These are phyloP conservation scores for Sacculina carcini DNA, from an alignment of 2,888 invertebrate species.

Conservation along the genomic window DNA sequence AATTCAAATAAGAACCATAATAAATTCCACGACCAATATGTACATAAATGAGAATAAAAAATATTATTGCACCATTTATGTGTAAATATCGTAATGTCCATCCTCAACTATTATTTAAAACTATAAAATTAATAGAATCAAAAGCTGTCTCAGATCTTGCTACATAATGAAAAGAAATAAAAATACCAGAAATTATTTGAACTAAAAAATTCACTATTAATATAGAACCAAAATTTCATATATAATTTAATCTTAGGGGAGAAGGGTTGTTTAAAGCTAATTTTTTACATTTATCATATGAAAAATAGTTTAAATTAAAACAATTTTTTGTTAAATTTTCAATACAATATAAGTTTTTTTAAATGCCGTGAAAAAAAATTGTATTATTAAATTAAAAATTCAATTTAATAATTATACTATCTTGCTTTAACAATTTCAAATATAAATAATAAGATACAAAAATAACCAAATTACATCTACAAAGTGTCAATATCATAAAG, in stretches of 20 bases:
- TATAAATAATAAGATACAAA: too few species aligned
- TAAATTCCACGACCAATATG: conserved; percentile 31
- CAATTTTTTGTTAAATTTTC: too few species aligned
- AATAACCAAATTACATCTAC: too few species aligned
- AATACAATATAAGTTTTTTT: too few species aligned
- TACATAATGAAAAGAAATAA: conserved; percentile 40
- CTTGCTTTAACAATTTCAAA: too few species aligned
- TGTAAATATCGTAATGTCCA: conserved; percentile 38
- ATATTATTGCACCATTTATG: conserved; percentile 42
- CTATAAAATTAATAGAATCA: conserved; percentile 37
- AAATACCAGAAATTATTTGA: conserved; percentile 39
- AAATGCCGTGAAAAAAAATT: background rate
- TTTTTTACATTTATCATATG: too few species aligned
- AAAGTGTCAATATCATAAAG: too few species aligned
- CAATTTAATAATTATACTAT: too few species aligned
- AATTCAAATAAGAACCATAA: conserved; percentile 23
- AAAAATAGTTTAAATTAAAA: too few species aligned
- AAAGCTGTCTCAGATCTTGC: conserved; percentile 35
- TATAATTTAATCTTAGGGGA: conserved; percentile 15
- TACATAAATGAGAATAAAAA: conserved; percentile 39
- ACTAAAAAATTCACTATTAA: conserved; percentile 33
- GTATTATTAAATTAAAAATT: background rate
- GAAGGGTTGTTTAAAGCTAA: too few species aligned
- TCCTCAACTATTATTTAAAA: conserved; percentile 39
- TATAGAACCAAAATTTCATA: conserved; percentile 43